A percentile compares a stretch with the other conserved stretches of the same genome.
Conservation (phyloP, 2,888 invertebrate genomes). For the Harpalus rubripes region DNA sequence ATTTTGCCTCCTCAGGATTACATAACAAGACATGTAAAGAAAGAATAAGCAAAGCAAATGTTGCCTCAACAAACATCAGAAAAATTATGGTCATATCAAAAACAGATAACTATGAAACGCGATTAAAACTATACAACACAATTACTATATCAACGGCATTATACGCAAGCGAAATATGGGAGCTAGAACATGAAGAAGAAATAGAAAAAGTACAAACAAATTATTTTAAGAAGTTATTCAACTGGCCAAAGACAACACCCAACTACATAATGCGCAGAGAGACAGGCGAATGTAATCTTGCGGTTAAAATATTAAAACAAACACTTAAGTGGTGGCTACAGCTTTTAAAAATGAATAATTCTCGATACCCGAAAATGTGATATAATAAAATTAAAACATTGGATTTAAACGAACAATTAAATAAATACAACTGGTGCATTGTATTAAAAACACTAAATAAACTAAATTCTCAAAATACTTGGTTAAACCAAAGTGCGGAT, state of each 20-base stretch:
- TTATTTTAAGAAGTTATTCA: neutral
- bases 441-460: neutral
- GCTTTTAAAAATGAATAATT: neutral
- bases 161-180: conserved; percentile 29
- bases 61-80: neutral
- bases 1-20: neutral
- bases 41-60: conserved; percentile 9
- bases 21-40: conserved; percentile 37
- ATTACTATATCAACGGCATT: conserved; percentile 3
- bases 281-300: conserved; percentile 1
- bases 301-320: neutral
- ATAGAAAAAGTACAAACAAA: conserved; percentile 14
- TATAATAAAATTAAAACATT: neutral
- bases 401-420: too few species aligned
- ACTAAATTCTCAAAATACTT: neutral
- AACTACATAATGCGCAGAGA: neutral
- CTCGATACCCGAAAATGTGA: neutral
- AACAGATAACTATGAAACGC: neutral
- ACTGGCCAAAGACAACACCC: neutral
- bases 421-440: too few species aligned
- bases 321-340: neutral
- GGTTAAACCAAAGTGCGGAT: too few species aligned
- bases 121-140: conserved; percentile 10
- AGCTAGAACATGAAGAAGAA: conserved; percentile 7
- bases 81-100: neutral